phyloP scores from a whole-genome alignment of 1,140 invertebrate genomes.

The Psix sp. region DNA sequence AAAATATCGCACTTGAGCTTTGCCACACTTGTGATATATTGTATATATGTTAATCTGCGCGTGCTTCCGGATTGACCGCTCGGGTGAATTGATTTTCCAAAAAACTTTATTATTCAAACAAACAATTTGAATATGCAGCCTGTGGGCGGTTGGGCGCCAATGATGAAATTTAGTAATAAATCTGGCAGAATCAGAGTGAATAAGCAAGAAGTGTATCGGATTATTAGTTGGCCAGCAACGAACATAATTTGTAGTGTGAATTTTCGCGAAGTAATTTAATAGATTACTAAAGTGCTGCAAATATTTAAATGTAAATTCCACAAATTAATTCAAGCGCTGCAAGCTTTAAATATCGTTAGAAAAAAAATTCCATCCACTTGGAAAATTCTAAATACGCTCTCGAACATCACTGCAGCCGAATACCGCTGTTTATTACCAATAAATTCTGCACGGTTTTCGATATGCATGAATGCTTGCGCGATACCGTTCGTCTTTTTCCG shows the following conservation, averaged over 20 bases:
- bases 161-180: conserved; percentile 5
- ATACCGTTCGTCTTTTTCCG: conserved; percentile 58
- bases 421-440: conserved; percentile 61
- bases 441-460: conserved; percentile 61
- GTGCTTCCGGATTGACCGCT: no score
- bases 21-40: conserved; percentile 13
- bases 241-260: conserved; percentile 54
- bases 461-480: conserved; percentile 56
- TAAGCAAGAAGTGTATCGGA: conserved; percentile 21
- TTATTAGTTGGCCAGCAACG: conserved; percentile 16
- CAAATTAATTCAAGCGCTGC: conserved; percentile 57
- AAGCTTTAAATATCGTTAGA: conserved; percentile 59
- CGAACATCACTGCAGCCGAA: conserved; percentile 57
- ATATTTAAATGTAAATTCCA: conserved; percentile 63
- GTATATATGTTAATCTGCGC: conserved; percentile 28
- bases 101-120: no score
- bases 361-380: conserved; percentile 57
- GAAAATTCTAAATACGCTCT: conserved; percentile 61
- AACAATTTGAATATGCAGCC: neutral
- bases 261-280: conserved; percentile 56
- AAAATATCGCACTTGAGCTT: conserved; percentile 55
- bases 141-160: no score
- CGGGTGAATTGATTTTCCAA: no score
- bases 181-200: conserved; percentile 1
- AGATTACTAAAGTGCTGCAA: conserved; percentile 56